Evolutionary conservation across 2,113 vertebrate genomes (phyloP), one percentile per base, ranked within the genome.

Genomic region (Labrus mixtus): DNA sequence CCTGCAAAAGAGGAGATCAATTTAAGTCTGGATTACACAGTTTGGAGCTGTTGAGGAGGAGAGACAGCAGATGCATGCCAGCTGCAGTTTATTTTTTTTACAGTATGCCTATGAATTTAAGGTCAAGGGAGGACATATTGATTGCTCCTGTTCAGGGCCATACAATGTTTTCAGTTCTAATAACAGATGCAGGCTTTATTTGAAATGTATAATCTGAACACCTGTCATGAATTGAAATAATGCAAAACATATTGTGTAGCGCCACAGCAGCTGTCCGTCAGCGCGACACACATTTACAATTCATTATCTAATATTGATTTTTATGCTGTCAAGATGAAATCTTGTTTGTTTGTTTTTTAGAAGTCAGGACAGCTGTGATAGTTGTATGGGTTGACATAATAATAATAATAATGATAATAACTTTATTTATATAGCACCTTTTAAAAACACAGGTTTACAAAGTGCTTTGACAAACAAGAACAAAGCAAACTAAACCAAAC

Each of bases 1-100:
- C 57, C 78, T 76, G 78, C 58, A 79, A 69, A 84, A 72, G 45
- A 57, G 17, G 43, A 68, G 71, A 80, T 87, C 68, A 82, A 73
- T 63, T 79, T 68, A 62, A 80, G 67, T 53, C 48, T 68, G 73
- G 76, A 79, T 75, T 60, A 82, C 19, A 33, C 12, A 1, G 16
- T 48, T 19, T 6, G 16, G 46, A 48, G 46, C 15, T 17, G 46
- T 15, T 1, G 46, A 48, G 16, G 48, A 65, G 60, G 36, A 75
- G 72, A 53, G 45, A 69, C 7, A 1, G 59, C 48, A 61, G 45
- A 63, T 22, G n/a, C 22, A 3, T 17, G 41, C 43, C 1, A 13
- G 16, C 67, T 20, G 50, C 54, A 16, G 41, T 29, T n/a, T n/a
- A n/a, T n/a, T 43, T 2, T 63, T 70, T 41, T 68, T 43, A 17